Percentiles rank a stretch among this genome's conserved stretches.
Conservation (phyloP, 1,140 invertebrate species). For the Danaus melanippus region DNA sequence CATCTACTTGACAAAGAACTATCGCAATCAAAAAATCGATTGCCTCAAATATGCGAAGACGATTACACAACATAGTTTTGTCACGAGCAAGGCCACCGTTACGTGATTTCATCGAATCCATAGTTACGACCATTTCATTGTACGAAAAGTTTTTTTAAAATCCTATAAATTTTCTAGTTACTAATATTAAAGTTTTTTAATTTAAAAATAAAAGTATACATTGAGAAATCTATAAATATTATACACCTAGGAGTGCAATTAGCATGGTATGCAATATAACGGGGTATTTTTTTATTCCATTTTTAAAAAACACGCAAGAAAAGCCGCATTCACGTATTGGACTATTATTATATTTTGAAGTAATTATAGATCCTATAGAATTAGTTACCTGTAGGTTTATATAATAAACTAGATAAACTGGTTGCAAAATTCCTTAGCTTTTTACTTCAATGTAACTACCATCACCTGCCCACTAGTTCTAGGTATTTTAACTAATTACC, state of each 20-base stretch:
- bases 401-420: conserved; percentile 10
- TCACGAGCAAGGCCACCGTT: conserved; percentile 43
- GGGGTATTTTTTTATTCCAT: too few species aligned
- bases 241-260: too few species aligned
- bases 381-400: background rate
- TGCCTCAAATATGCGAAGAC: conserved; percentile 28
- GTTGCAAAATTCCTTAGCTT: conserved; percentile 16
- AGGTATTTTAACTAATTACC: conserved; percentile 16
- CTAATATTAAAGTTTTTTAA: too few species aligned
- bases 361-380: too few species aligned
- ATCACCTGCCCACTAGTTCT: conserved; percentile 12
- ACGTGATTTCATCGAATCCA: conserved; percentile 35
- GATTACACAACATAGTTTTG: conserved; percentile 40
- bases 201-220: too few species aligned
- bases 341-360: too few species aligned
- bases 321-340: too few species aligned
- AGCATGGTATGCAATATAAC: too few species aligned
- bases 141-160: background rate
- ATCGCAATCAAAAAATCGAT: conserved; percentile 24
- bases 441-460: conserved; percentile 5
- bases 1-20: conserved; percentile 13
- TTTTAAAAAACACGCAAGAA: too few species aligned
- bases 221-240: too few species aligned
- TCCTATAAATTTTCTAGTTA: background rate
- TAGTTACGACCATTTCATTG: background rate